Evolutionary conservation across 2,888 invertebrate species (phyloP).

Genomic region (Pollenia amentaria): DNA sequence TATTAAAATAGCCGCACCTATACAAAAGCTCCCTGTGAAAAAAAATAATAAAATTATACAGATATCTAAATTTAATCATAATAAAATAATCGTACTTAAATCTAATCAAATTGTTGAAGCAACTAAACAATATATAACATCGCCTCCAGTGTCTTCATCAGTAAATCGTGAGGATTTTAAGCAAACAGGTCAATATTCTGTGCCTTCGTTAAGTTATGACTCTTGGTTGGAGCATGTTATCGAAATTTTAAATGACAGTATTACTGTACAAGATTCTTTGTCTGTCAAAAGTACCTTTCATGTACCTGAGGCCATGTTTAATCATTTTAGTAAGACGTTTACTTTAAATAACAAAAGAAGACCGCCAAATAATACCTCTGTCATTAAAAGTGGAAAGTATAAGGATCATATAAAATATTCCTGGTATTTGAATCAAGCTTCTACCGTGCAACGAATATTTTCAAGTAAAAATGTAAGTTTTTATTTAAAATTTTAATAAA

Average conservation of each 20-base stretch:
- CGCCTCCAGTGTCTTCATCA: neutral
- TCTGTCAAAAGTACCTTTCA: slow-evolving; percentile 89
- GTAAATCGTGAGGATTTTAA: neutral
- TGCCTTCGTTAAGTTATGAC: slow-evolving; percentile 85
- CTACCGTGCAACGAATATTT: slow-evolving; percentile 90
- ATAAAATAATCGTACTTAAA: slow-evolving; percentile 49
- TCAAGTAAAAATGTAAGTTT: slow-evolving; percentile 85
- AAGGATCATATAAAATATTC: slow-evolving; percentile 89
- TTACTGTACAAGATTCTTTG: slow-evolving; percentile 89
- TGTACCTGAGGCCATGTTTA: slow-evolving; percentile 90
- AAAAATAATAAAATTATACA: slow-evolving; percentile 52
- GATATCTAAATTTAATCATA: slow-evolving; percentile 48
- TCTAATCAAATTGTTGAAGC: slow-evolving; percentile 26
- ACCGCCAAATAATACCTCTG: slow-evolving; percentile 88
- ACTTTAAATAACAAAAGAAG: slow-evolving; percentile 88
- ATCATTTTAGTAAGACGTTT: slow-evolving; percentile 89
- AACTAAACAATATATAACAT: neutral
- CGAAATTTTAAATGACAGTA: slow-evolving; percentile 90
- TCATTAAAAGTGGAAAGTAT: slow-evolving; percentile 87
- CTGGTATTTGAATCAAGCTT: slow-evolving; percentile 89
- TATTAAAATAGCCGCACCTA: slow-evolving; percentile 48
- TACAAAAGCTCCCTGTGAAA: slow-evolving; percentile 38
- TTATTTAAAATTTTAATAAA: neutral
- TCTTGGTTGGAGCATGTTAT: slow-evolving; percentile 91
- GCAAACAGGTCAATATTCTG: slow-evolving; percentile 13